These are phyloP conservation scores for Lagopus muta DNA, from an alignment of 2,113 vertebrate genomes.

Conservation along the genomic window DNA sequence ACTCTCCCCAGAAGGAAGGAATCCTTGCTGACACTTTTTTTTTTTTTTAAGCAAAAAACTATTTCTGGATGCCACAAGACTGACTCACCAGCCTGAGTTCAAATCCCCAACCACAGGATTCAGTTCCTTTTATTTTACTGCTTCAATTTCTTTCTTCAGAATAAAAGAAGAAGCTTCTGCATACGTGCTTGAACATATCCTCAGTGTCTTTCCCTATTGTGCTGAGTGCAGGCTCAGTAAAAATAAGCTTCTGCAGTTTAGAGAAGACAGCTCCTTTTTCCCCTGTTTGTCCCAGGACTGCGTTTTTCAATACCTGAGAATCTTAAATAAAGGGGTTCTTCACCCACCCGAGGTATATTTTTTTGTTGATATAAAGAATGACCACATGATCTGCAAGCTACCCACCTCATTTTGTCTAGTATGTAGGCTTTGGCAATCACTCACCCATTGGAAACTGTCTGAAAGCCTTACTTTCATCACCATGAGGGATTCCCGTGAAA, in stretches of 20 bases:
- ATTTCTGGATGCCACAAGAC: constrained; percentile 30
- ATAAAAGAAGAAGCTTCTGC: constrained; percentile 33
- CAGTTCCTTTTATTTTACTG: constrained; percentile 53
- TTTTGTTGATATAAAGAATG: not conserved
- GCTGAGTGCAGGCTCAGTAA: not conserved
- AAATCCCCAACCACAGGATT: constrained; percentile 36
- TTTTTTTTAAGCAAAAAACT: constrained; percentile 6
- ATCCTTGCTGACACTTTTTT: not conserved
- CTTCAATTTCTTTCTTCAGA: constrained; percentile 45
- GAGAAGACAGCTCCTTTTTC: not conserved
- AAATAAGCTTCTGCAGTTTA: not conserved
- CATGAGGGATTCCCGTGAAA: not conserved
- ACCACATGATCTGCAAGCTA: not conserved
- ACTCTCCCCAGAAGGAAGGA: constrained; percentile 12
- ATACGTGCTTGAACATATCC: not conserved
- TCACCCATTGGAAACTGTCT: not conserved
- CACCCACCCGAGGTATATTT: not conserved
- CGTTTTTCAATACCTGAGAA: not conserved
- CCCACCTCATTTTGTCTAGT: not conserved
- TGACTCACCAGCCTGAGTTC: constrained; percentile 29
- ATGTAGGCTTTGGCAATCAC: not conserved
- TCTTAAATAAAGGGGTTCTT: not conserved
- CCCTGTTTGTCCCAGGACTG: not conserved
- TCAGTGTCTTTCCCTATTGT: not conserved
- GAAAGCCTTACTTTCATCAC: not conserved